A percentile compares a stretch with the other conserved stretches of the same genome.
Conservation (phyloP, 2,113 vertebrate genomes). For the Cyprinodon tularosa region DNA sequence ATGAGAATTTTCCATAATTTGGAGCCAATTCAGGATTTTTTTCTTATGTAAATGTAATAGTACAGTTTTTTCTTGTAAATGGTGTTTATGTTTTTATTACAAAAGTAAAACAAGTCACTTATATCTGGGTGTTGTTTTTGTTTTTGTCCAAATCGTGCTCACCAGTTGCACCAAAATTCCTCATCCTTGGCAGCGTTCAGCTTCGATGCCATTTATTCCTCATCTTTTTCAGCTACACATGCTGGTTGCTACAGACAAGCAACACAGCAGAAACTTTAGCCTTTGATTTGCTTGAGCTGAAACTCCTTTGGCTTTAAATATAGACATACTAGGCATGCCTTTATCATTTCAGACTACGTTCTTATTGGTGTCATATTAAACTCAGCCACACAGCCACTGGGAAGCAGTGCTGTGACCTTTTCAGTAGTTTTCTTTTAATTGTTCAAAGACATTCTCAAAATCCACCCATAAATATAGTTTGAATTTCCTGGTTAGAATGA, state of each 20-base stretch:
- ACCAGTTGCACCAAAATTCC: constrained; percentile 61
- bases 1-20: constrained; percentile 29
- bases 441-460: not conserved
- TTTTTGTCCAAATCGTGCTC: constrained; percentile 38
- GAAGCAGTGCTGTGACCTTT: constrained; percentile 18
- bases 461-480: not conserved
- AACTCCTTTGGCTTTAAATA: constrained; percentile 73
- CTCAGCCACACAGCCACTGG: constrained; percentile 17
- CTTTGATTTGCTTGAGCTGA: constrained; percentile 56
- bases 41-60: not conserved
- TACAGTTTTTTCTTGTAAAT: constrained; percentile 15
- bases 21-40: constrained; percentile 15
- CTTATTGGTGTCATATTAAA: constrained; percentile 74
- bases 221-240: constrained; percentile 56
- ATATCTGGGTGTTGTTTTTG: constrained; percentile 25
- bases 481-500: not conserved
- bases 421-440: not conserved
- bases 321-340: constrained; percentile 69
- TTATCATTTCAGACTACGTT: constrained; percentile 69
- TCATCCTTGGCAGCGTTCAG: constrained; percentile 53
- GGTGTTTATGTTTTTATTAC: constrained; percentile 3
- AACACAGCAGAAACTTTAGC: constrained; percentile 42
- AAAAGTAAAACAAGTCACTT: constrained; percentile 12
- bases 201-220: constrained; percentile 68
- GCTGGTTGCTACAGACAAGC: constrained; percentile 46